A percentile compares a stretch with the other conserved stretches of the same genome.
These are phyloP conservation scores for Oryzias melastigma DNA, from an alignment of 2,113 vertebrate species.

Conservation along the genomic window DNA sequence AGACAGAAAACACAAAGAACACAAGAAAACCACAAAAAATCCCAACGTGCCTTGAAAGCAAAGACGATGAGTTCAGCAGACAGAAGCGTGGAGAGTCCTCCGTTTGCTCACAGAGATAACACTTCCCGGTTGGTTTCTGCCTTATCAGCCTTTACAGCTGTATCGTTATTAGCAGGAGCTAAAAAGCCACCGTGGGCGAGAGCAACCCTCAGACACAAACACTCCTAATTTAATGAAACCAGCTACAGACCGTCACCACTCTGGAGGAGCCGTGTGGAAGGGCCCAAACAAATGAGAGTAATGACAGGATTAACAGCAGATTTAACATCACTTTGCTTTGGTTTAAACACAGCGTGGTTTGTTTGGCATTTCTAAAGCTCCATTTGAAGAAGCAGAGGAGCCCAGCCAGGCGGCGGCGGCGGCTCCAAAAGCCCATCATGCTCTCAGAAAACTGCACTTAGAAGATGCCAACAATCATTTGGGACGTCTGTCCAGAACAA, in stretches of 20 bases:
- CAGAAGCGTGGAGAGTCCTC: no score
- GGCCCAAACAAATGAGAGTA: conserved; percentile 25
- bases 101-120: neutral
- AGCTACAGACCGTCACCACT: conserved; percentile 16
- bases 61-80: no score
- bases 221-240: conserved; percentile 22
- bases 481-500: neutral
- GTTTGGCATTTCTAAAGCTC: conserved; percentile 5
- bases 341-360: neutral
- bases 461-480: neutral
- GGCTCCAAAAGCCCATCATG: neutral
- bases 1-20: no score
- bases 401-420: neutral
- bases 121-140: neutral
- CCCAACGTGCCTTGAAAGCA: no score
- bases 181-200: conserved; percentile 3
- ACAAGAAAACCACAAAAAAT: no score
- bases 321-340: conserved; percentile 21
- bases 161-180: neutral
- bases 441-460: neutral
- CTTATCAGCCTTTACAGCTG: neutral
- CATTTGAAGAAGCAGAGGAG: conserved; percentile 1
- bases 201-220: conserved; percentile 10
- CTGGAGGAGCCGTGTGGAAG: conserved; percentile 11
- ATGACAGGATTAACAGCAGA: conserved; percentile 31